phyloP scores from a whole-genome alignment of 2,113 vertebrate genomes.

The Chaetodon trifascialis region DNA sequence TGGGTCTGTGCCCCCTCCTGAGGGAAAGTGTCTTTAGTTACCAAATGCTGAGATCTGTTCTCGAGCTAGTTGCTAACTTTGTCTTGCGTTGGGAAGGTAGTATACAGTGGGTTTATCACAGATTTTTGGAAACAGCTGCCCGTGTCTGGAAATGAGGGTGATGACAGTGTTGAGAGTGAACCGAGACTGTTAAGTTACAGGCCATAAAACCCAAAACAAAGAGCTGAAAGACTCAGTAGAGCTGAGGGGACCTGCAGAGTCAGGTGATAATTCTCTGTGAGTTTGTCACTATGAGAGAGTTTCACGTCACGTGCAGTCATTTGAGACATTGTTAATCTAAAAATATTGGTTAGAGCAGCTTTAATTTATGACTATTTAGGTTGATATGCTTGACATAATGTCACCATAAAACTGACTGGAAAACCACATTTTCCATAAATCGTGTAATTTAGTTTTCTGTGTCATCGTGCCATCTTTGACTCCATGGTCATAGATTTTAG shows the following conservation, averaged over 20 bases:
- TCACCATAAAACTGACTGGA: too few relatives aligned
- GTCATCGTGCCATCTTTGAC: background rate
- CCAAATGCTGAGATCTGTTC: background rate
- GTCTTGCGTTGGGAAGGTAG: background rate
- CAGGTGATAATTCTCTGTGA: too few relatives aligned
- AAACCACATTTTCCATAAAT: conserved; percentile 9
- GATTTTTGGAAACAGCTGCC: background rate
- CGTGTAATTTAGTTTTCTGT: background rate
- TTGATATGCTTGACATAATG: too few relatives aligned
- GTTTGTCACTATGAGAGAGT: background rate
- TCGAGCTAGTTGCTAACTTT: background rate
- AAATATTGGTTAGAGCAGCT: conserved; percentile 4
- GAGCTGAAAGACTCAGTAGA: background rate
- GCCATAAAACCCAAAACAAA: background rate
- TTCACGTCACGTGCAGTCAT: background rate
- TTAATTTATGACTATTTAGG: background rate
- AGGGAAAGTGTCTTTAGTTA: conserved; percentile 1
- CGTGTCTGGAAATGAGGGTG: background rate
- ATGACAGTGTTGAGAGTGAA: background rate
- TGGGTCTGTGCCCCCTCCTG: background rate
- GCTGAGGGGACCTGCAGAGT: background rate
- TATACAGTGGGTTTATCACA: too few relatives aligned
- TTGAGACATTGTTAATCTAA: background rate
- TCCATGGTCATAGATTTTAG: background rate
- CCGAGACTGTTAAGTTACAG: background rate